Conservation (phyloP, 2,888 invertebrate species). For the Hoplodrina ambigua region DNA sequence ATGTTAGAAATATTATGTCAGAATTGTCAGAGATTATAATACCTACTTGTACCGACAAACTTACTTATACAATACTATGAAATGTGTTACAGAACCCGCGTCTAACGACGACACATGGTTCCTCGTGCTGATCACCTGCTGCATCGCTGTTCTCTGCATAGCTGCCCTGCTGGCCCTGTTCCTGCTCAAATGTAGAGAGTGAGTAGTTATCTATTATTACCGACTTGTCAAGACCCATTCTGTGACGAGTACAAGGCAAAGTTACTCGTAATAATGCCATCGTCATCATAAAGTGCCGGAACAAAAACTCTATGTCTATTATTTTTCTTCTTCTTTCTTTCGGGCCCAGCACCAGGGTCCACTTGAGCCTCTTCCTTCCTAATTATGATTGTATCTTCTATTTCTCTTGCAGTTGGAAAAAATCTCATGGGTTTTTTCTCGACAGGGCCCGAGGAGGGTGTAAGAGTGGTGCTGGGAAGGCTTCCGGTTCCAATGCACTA, state of each 20-base stretch:
- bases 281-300: no score
- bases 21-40: no score
- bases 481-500: conserved; percentile 85
- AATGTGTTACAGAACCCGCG: conserved; percentile 78
- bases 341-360: background rate
- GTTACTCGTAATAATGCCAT: no score
- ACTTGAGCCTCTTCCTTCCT: conserved; percentile 5
- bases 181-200: conserved; percentile 96
- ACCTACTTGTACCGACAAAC: no score
- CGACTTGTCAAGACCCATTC: background rate
- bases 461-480: conserved; percentile 89
- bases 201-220: conserved; percentile 79
- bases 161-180: conserved; percentile 95
- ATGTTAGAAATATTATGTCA: no score
- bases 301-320: background rate
- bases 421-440: conserved; percentile 59
- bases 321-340: conserved; percentile 9
- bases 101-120: conserved; percentile 95
- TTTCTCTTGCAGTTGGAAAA: conserved; percentile 54
- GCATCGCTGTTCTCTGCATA: conserved; percentile 94
- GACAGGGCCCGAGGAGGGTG: conserved; percentile 87
- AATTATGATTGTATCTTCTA: conserved; percentile 31
- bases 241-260: no score
- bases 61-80: background rate
- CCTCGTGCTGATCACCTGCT: conserved; percentile 94